Percentiles rank a stretch among this genome's conserved stretches.
These are phyloP conservation scores for Otocyon megalotis DNA, from an alignment of 2,113 vertebrate genomes.

Conservation along the genomic window DNA sequence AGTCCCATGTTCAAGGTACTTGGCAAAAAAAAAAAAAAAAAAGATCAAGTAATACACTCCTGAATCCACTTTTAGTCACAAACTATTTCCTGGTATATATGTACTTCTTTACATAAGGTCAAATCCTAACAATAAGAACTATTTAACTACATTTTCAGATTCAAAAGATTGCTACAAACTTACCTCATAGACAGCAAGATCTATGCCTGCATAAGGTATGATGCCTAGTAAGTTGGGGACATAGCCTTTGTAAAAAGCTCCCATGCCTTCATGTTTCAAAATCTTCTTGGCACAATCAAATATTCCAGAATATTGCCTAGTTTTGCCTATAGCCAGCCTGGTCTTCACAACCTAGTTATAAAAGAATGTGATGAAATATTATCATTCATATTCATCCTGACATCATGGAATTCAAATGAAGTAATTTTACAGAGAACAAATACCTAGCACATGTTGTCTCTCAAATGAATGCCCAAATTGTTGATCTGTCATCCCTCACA, in stretches of 20 bases:
- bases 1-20: background rate
- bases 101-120: background rate
- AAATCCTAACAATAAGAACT: background rate
- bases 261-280: conserved; percentile 92
- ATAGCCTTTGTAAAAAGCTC: conserved; percentile 97
- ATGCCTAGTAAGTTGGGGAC: conserved; percentile 96
- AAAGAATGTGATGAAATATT: conserved; percentile 42
- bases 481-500: background rate
- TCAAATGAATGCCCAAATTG: background rate
- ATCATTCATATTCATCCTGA: background rate
- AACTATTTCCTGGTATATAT: background rate
- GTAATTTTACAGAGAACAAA: background rate
- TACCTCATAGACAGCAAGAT: conserved; percentile 97
- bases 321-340: conserved; percentile 94
- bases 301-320: conserved; percentile 95
- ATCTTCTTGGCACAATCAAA: conserved; percentile 95
- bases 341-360: conserved; percentile 94
- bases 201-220: conserved; percentile 97
- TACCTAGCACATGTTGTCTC: background rate
- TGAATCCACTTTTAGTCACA: background rate
- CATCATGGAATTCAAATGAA: background rate
- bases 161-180: conserved; percentile 61
- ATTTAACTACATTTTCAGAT: background rate
- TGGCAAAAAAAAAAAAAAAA: background rate
- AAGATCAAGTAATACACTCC: background rate